Base-by-base conservation (phyloP, 2,113 vertebrate genomes). In the Zosterops lateralis region DNA sequence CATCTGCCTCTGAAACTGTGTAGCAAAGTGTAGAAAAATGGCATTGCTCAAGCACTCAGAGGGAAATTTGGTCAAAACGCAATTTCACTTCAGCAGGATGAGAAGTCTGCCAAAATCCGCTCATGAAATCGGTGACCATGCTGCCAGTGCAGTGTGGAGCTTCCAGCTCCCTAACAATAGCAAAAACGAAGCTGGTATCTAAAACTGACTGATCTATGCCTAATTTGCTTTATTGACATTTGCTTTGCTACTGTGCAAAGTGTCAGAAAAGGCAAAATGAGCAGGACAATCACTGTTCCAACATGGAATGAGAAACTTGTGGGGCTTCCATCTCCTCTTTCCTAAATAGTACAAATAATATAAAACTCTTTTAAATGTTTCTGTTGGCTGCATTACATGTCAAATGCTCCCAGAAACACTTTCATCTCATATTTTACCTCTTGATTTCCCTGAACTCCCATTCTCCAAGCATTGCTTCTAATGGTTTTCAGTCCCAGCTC, bases 371-470 rank as follows among this genome's bases (percentile, higher is more conserved):
- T 62, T 8, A 93, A 80, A 71, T 85, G 51, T 88, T 91, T 92
- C 75, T 88, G 19, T 87, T 95, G 78, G 84, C 87, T 82, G 58
- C 58, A n/a, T 90, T 77, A 17, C 24, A 10, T 45, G 26, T 77
- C 89, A 84, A 91, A 84, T 76, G 36, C 77, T 95, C 74, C 34
- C 81, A 91, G 71, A 89, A 91, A 65, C 53, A 50, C 62, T 92
- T 92, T 84, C 18, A 18, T 93, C 67, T 82, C 45, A 5, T 87
- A 76, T 85, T 91, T 93, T 95, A 91, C 78, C 60, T 68, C 87
- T 48, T 81, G 53, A 87, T 95, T 93, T 96, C 87, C 88, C 79
- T 24, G 24, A 73, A 6, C 72, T 86, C 51, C 68, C 57, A 64
- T 95, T 94, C 72, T 71, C 51, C n/a, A 71, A 64, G 25, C 51